Evolutionary conservation across 2,888 invertebrate genomes (phyloP), one percentile per base, ranked within the genome.

Genomic region (Hypolimnas misippus): DNA sequence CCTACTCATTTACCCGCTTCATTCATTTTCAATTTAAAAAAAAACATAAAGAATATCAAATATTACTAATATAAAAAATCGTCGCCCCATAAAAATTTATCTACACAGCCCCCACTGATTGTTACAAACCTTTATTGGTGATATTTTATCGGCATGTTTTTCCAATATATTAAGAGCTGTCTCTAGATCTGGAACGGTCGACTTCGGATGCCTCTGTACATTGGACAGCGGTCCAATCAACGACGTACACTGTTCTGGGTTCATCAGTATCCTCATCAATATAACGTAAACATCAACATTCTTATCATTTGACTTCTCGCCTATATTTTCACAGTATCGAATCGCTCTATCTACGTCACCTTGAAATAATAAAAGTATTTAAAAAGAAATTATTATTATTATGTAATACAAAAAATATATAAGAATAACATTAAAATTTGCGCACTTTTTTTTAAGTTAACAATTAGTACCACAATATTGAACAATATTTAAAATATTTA

Each of bases 331-430:
- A 79, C 98, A 98, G 84, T 98, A 99, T 61, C 94, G 93, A 66
- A 96, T 95, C 0, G 99, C 99, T 77, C 95, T 94, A 3, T 94
- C 90, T 0, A 96, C 94, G 82, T 99, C 96, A 42, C 97, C 92
- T 92, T 68, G 87, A 70, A 69, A 29, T 3, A 50, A 42, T 50
- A 33, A 33, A 5, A 33, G 12, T 33, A 33, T 7, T 1, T 6
- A 2, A 33, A 33, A 33, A 12, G 2, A 33, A 8, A 10, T 7
- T 33, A 12, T 12, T 3, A 38, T 38, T 12, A 38, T 38, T 38
- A n/a, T 38, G n/a, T n/a, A 38, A 38, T 33, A 33, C 2, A n/a
- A 12, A 1, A 33, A 33, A 29, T 40, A n/a, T n/a, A n/a, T n/a
- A n/a, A 7, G 14, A 40, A 16, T n/a, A 1, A 5, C 14, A 40